Percentiles rank a stretch among this genome's conserved stretches.
Evolutionary conservation across 2,888 invertebrate species (phyloP).

Genomic region (Catocala nupta): DNA sequence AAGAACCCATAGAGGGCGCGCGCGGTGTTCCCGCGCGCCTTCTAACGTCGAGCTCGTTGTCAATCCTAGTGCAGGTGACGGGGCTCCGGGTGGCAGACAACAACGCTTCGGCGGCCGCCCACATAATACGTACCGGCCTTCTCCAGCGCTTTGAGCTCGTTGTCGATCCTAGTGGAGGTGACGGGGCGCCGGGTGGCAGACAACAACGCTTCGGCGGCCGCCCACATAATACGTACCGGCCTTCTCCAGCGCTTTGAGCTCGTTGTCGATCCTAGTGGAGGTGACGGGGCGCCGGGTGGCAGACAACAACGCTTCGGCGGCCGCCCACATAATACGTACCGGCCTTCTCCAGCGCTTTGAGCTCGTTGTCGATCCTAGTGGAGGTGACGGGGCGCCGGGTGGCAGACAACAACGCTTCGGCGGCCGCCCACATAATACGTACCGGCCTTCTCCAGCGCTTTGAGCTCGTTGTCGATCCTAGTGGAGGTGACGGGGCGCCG

Average conservation of each 20-base stretch:
- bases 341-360: conserved; percentile 91
- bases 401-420: conserved; percentile 88
- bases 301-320: conserved; percentile 64
- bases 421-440: conserved; percentile 93
- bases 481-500: conserved; percentile 86
- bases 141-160: conserved; percentile 91
- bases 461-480: conserved; percentile 91
- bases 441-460: conserved; percentile 91
- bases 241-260: conserved; percentile 91
- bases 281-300: conserved; percentile 88
- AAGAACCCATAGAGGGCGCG: no score
- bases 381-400: conserved; percentile 88
- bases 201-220: conserved; percentile 95
- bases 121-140: conserved; percentile 90
- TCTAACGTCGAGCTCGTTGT: no score
- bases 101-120: conserved; percentile 96
- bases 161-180: conserved; percentile 86
- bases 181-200: conserved; percentile 91
- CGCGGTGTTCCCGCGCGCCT: no score
- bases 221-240: conserved; percentile 92
- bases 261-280: conserved; percentile 88
- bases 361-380: conserved; percentile 90
- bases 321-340: conserved; percentile 69
- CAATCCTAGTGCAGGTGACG: no score
- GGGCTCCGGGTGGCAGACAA: conserved; percentile 85